Conservation (phyloP, 2,888 invertebrate genomes). For the Pantelozetes paolii region DNA sequence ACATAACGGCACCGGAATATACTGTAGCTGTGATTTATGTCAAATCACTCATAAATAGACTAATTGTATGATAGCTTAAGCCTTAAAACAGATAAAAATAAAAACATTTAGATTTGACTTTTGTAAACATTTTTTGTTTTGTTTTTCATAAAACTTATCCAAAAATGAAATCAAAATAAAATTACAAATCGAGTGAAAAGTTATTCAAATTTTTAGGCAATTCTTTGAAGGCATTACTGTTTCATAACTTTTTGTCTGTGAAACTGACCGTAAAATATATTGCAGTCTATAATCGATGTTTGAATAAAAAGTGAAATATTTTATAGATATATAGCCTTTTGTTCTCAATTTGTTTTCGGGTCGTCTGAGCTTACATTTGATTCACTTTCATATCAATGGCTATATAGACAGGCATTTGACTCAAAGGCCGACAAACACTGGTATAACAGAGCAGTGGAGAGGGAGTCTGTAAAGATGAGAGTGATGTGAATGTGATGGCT, state of each 20-base stretch:
- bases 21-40: not conserved
- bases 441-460: not conserved
- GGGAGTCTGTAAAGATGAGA: not conserved
- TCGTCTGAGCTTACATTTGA: not conserved
- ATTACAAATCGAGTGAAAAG: too few relatives aligned
- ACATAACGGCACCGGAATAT: too few relatives aligned
- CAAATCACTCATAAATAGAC: not conserved
- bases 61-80: not conserved
- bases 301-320: slow-evolving; percentile 6
- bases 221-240: not conserved
- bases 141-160: too few relatives aligned
- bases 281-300: not conserved
- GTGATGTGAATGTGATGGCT: too few relatives aligned
- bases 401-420: not conserved
- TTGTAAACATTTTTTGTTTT: slow-evolving; percentile 11
- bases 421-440: not conserved
- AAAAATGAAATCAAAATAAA: too few relatives aligned
- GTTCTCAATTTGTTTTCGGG: slow-evolving; percentile 23
- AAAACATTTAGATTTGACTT: slow-evolving; percentile 5
- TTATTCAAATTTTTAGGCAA: too few relatives aligned
- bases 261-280: not conserved
- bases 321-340: slow-evolving; percentile 8
- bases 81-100: not conserved
- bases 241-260: not conserved
- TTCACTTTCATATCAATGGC: not conserved